Base-by-base conservation (phyloP, 2,888 invertebrate species). In the Drosophila siamana region DNA sequence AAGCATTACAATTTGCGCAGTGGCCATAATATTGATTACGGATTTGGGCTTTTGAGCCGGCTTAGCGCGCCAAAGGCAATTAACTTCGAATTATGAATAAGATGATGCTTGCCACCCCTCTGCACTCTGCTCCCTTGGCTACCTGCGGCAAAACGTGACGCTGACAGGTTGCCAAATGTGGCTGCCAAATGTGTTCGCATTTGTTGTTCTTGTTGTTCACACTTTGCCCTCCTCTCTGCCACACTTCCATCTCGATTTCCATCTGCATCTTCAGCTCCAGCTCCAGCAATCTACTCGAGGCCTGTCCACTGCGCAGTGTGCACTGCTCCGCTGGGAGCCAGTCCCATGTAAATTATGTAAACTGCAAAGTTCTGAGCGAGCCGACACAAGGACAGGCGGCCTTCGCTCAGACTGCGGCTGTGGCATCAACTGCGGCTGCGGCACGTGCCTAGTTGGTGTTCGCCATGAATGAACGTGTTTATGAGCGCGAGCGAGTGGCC, bases 11-110 rank as follows among this genome's bases (percentile, higher is more conserved):
- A 63, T 76, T 57, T 69, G 64, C 64, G 62, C 76, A 67, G 61
- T 76, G 68, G 52, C 66, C 62, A 68, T 66, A 69, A 69, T 81
- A 84, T 81, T 76, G 81, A 79, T 81, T 66, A 69, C 65, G 70
- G 76, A 66, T 76, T 64, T 47, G 63, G 67, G 61, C 65, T 62
- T 62, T 63, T 65, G 70, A 64, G 78, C 28, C 54, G 59, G 69
- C 65, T 78, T 68, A 56, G 57, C 66, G 54, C 48, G 64, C 69
- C 70, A 65, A 71, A 51, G 61, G 67, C 84, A 82, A 82, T 82
- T 84, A 82, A 73, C 74, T 77, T 79, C 67, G 70, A 70, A 68
- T 84, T 77, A 74, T 66, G 69, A 57, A 68, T 77, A 48, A 59
- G 65, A 33, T 36, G 50, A 22, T 50, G 22, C 36, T 19, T 15